These are phyloP conservation scores for Acanthisitta chloris DNA, from an alignment of 2,113 vertebrate genomes.

Conservation along the genomic window DNA sequence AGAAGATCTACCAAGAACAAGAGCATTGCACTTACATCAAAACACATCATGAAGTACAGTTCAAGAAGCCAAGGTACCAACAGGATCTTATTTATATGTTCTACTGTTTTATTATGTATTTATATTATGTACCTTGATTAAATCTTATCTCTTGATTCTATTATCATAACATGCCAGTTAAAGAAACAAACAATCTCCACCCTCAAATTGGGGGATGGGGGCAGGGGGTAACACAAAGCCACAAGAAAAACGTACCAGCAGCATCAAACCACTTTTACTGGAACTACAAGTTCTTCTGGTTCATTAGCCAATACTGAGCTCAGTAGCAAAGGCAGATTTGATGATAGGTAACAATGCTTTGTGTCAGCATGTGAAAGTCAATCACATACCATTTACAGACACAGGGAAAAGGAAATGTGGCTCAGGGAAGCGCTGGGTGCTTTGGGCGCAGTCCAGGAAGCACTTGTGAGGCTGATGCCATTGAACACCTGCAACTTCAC, in stretches of 20 bases:
- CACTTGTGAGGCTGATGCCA: background rate
- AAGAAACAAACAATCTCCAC: slow-evolving; percentile 56
- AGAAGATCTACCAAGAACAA: slow-evolving; percentile 40
- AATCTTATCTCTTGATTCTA: slow-evolving; percentile 56
- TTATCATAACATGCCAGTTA: slow-evolving; percentile 54
- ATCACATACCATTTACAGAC: background rate
- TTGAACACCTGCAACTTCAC: background rate
- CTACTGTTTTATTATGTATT: slow-evolving; percentile 46
- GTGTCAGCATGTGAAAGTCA: slow-evolving; percentile 20
- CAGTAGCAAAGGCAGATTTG: background rate
- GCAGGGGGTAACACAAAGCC: background rate
- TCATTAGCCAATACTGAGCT: slow-evolving; percentile 1
- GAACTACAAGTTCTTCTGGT: slow-evolving; percentile 50
- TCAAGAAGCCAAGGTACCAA: slow-evolving; percentile 20
- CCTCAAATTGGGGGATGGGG: background rate
- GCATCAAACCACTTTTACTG: slow-evolving; percentile 22
- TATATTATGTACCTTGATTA: slow-evolving; percentile 38
- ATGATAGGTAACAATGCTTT: background rate
- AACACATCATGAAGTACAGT: background rate
- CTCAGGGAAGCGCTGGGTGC: background rate
- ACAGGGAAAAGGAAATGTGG: background rate
- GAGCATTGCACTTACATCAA: background rate
- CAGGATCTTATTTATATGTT: slow-evolving; percentile 8
- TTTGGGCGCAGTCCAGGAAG: background rate
- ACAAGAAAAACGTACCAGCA: slow-evolving; percentile 47